Evolutionary conservation across 2,797 vertebrate genomes (phyloP), one percentile per base, ranked within the genome.

Genomic region (Propithecus deckenii): DNA sequence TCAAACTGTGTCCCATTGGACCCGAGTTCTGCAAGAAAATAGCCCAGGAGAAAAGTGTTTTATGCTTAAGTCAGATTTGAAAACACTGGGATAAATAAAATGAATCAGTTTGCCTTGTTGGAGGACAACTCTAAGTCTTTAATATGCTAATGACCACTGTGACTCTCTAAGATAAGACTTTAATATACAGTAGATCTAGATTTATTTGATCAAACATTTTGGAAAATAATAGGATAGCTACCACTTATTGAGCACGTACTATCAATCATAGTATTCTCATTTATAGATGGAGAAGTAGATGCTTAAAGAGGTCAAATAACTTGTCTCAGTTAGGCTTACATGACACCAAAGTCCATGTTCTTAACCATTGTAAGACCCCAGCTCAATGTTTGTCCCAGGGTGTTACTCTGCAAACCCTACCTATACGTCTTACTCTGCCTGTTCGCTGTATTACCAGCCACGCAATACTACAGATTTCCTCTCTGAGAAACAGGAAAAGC

Each of bases 1-100:
- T 89, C 90, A 41, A 92, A 88, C 67, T 59, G 86, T 87, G 81
- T 93, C 52, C 90, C 94, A 2, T 2, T 76, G 87, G 22, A 71
- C 50, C 63, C 41, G 10, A 15, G 78, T 30, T 30, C 72, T 55
- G 50, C 22, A 71, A 23, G 59, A 83, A 95, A 90, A 38, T 4
- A 59, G 7, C 38, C 32, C 25, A 41, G 32, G 7, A 46, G 72
- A 76, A 74, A 88, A 89, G 20, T 12, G 9, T n/a, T 72, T 43
- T 25, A 48, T 67, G 7, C 41, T 50, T 63, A 23, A 76, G 30
- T 57, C 78, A 28, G 28, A 67, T 75, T 17, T 83, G 14, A 38
- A 93, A 72, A 90, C 30, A 23, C 71, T 46, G 30, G 35, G 41
- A 10, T 43, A 67, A 67, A 92, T 48, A 52, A 41, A 71, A 74